phyloP scores from a whole-genome alignment of 2,797 vertebrate species.

The Lagorchestes hirsutus region DNA sequence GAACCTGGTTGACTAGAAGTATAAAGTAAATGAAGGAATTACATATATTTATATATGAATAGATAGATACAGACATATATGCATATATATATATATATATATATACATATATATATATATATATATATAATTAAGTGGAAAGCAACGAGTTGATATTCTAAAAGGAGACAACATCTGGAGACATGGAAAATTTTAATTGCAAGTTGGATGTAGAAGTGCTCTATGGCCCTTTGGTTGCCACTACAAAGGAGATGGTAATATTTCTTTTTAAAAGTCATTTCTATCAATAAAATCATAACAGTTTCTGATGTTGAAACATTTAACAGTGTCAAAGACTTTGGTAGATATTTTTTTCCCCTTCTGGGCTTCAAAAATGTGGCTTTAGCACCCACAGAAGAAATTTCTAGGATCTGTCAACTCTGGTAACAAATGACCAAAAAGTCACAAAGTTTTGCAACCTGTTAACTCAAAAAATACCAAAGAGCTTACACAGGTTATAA shows the following conservation, averaged over 20 bases:
- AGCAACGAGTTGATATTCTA: background rate
- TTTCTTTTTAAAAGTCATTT: background rate
- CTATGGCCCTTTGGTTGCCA: background rate
- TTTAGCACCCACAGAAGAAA: background rate
- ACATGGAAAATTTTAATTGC: background rate
- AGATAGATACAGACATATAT: too few species aligned
- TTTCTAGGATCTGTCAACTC: background rate
- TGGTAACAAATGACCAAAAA: too few species aligned
- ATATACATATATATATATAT: too few species aligned
- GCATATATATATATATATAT: too few species aligned
- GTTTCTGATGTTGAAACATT: background rate
- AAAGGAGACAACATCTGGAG: background rate
- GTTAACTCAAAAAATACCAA: too few species aligned
- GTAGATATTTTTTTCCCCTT: background rate
- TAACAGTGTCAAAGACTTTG: background rate
- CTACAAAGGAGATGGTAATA: background rate
- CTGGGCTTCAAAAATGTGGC: background rate
- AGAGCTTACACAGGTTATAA: background rate
- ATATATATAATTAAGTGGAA: background rate
- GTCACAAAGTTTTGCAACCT: too few species aligned
- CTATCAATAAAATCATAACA: background rate
- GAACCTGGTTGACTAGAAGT: background rate
- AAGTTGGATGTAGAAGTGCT: background rate
- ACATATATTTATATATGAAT: background rate
- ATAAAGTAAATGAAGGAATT: background rate